Percentiles rank a stretch among this genome's conserved stretches.
phyloP scores from a whole-genome alignment of 2,888 invertebrate genomes.

The Lacanobia wlatinum region DNA sequence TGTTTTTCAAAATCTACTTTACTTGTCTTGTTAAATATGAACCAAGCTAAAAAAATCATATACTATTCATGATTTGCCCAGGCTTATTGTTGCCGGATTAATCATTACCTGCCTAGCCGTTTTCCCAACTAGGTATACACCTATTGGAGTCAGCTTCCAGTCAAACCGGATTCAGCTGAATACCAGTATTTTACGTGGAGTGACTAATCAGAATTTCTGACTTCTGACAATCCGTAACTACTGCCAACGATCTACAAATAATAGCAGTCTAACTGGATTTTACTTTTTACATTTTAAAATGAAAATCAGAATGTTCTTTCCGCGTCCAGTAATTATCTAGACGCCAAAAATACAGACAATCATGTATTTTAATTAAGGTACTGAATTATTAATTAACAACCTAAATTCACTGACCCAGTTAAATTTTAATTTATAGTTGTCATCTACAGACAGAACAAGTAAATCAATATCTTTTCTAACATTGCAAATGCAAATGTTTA shows the following conservation, averaged over 20 bases:
- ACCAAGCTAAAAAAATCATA: too few relatives aligned
- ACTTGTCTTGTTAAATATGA: too few relatives aligned
- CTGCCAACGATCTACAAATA: too few relatives aligned
- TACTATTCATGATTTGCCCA: too few relatives aligned
- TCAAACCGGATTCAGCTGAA: background rate
- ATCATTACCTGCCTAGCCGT: too few relatives aligned
- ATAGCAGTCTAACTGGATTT: too few relatives aligned
- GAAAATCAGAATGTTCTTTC: background rate
- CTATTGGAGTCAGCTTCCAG: background rate
- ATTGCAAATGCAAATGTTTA: constrained; percentile 17
- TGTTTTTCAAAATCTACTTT: too few relatives aligned
- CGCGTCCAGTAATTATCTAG: background rate
- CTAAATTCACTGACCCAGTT: constrained; percentile 20
- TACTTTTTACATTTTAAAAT: too few relatives aligned
- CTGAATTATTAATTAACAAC: background rate
- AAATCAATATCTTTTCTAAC: constrained; percentile 2
- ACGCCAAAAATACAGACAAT: background rate
- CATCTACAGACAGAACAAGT: constrained; percentile 8
- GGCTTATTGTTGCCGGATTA: too few relatives aligned
- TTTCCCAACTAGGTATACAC: background rate
- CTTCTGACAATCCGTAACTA: too few relatives aligned
- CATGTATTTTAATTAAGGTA: background rate
- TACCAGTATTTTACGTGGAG: background rate
- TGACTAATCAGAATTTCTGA: too few relatives aligned
- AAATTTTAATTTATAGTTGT: constrained; percentile 20